These are phyloP conservation scores for Ernsta delagoae DNA, from an alignment of 2,888 invertebrate species.

Conservation along the genomic window DNA sequence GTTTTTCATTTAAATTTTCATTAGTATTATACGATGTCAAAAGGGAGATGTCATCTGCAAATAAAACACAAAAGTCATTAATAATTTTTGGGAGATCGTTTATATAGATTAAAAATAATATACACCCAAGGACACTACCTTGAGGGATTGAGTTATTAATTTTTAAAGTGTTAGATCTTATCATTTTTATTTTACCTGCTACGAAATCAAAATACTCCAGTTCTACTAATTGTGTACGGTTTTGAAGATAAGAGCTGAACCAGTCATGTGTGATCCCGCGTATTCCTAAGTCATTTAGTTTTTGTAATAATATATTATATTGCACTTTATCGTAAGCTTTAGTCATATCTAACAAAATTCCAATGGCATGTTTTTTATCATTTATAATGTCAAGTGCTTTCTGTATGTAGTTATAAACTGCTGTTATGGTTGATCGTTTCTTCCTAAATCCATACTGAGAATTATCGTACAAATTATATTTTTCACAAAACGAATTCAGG, in stretches of 20 bases:
- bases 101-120: background rate
- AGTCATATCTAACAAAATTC: conserved; percentile 43
- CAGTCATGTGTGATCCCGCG: background rate
- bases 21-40: conserved; percentile 6
- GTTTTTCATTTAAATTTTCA: background rate
- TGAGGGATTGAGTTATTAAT: background rate
- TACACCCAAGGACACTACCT: background rate
- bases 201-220: background rate
- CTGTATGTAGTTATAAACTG: conserved; percentile 37
- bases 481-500: conserved; percentile 11
- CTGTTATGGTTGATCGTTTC: conserved; percentile 35
- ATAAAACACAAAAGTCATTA: background rate
- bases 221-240: background rate
- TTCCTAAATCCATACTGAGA: conserved; percentile 21
- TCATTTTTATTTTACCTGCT: background rate
- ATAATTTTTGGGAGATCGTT: background rate
- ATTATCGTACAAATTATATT: conserved; percentile 10
- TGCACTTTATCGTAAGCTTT: conserved; percentile 44
- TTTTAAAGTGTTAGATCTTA: background rate
- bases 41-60: conserved; percentile 3
- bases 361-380: conserved; percentile 35
- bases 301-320: conserved; percentile 8
- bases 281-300: conserved; percentile 11
- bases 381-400: conserved; percentile 27
- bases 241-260: background rate